These are phyloP conservation scores for Brachyrhaphis roseni DNA, from an alignment of 2,797 vertebrate genomes.

Conservation along the genomic window DNA sequence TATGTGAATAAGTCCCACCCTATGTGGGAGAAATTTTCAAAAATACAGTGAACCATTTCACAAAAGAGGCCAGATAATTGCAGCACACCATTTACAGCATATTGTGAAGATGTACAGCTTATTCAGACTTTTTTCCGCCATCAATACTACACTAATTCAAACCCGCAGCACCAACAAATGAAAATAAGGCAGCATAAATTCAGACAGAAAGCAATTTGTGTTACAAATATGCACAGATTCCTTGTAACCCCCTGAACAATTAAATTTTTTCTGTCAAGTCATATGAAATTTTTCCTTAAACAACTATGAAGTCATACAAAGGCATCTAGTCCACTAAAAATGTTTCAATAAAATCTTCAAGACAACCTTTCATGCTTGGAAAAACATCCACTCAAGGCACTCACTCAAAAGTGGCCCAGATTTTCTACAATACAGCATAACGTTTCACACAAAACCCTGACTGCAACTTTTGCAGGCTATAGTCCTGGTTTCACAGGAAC, in stretches of 20 bases:
- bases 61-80: not conserved
- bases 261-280: not conserved
- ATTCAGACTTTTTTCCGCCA: too few relatives aligned
- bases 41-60: not conserved
- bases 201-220: not conserved
- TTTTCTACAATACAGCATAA: constrained; percentile 30
- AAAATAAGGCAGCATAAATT: not conserved
- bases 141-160: not conserved
- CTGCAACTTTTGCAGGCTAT: constrained; percentile 31
- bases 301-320: not conserved
- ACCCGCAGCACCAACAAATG: not conserved
- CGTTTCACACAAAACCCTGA: constrained; percentile 23
- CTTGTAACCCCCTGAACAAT: not conserved
- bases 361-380: not conserved
- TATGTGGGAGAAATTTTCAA: not conserved
- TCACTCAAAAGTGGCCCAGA: constrained; percentile 24
- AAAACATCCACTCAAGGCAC: constrained; percentile 14
- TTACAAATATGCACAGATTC: not conserved
- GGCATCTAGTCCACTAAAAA: not conserved
- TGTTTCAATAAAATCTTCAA: not conserved
- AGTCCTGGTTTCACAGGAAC: constrained; percentile 28
- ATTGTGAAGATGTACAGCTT: not conserved
- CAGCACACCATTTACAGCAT: not conserved
- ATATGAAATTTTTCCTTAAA: not conserved
- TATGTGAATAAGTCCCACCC: not conserved